phyloP scores from a whole-genome alignment of 53 echinoderm and acorn worm species.

The Echinometra lucunter region DNA sequence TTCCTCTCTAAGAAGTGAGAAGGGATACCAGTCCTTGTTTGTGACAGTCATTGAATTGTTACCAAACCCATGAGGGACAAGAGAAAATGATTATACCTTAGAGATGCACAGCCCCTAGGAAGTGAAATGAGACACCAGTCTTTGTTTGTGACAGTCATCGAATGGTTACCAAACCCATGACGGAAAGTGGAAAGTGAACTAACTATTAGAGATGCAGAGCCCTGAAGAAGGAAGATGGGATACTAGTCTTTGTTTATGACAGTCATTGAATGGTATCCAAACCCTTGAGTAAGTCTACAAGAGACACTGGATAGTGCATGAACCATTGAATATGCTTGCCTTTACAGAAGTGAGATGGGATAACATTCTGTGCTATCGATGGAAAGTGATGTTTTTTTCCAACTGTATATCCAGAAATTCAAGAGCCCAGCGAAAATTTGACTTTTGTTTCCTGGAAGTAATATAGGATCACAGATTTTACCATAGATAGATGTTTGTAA shows the following conservation, averaged over 20 bases:
- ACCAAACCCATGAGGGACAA: slow-evolving; percentile 85
- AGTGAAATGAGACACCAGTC: slow-evolving; percentile 16
- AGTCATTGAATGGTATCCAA: not conserved
- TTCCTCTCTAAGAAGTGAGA: slow-evolving; percentile 75
- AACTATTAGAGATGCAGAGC: not conserved
- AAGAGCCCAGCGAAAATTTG: slow-evolving; percentile 46
- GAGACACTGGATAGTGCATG: not conserved
- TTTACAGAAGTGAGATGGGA: slow-evolving; percentile 65
- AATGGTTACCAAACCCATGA: not conserved
- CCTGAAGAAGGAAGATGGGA: not conserved
- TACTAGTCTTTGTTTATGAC: not conserved
- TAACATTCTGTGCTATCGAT: not conserved
- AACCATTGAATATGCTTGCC: slow-evolving; percentile 79
- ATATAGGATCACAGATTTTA: not conserved
- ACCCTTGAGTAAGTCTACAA: not conserved
- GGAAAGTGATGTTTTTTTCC: not conserved
- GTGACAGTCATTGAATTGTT: slow-evolving; percentile 81
- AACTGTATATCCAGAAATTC: slow-evolving; percentile 83
- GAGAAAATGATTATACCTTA: slow-evolving; percentile 84
- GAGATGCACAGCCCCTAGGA: slow-evolving; percentile 85
- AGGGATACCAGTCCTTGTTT: not conserved
- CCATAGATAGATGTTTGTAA: not conserved
- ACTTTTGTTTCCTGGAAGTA: not conserved
- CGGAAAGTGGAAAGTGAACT: not conserved
- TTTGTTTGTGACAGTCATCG: not conserved